Base-by-base conservation (phyloP, 1,140 invertebrate species). In the Acarapis woodi region DNA sequence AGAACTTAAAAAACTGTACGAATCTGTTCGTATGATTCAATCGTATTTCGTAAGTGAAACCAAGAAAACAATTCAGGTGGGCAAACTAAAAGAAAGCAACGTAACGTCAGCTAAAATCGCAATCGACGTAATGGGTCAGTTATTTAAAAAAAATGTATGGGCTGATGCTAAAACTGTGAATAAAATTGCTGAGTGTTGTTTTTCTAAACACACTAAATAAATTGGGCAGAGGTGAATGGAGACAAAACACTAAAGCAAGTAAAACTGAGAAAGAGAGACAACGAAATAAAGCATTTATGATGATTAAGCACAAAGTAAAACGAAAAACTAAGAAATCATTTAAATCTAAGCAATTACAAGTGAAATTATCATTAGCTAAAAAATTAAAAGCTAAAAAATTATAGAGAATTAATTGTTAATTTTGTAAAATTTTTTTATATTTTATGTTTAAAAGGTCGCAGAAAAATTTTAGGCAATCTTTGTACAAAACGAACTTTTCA, bases 121-220 rank as follows among this genome's bases (percentile, higher is more conserved):
- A 1, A 58, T 85, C 57, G 77, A 88, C 53, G 80, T 96, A 37
- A 80, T 96, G 69, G 74, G 93, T 45, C 82, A 93, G 44, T 58
- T 96, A 19, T 99, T 96, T 55, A 71, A 73, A 35, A 90, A 88
- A 56, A 82, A 85, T 56, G 68, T 94, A 31, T 97, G 90, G 90
- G 85, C 85, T 53, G 85, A 97, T 61, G 61, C 72, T 2, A 96
- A 96, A 59, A 93, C 85, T 21, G 90, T 96, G 0, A 99, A 99
- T 58, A 82, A 90, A 0, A 80, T 99, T 47, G 71, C 78, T 4
- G 75, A 72, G 26, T 82, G 79, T 29, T 87, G 82, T 54, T 90
- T 94, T 53, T 80, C 80, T 2, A 85, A 88, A 60, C 62, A 82
- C 9, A 73, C 73, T 2, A 94, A 94, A 80, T 41, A 87, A 80